Conservation (phyloP, 2,888 invertebrate species). For the Mythimna albipuncta region DNA sequence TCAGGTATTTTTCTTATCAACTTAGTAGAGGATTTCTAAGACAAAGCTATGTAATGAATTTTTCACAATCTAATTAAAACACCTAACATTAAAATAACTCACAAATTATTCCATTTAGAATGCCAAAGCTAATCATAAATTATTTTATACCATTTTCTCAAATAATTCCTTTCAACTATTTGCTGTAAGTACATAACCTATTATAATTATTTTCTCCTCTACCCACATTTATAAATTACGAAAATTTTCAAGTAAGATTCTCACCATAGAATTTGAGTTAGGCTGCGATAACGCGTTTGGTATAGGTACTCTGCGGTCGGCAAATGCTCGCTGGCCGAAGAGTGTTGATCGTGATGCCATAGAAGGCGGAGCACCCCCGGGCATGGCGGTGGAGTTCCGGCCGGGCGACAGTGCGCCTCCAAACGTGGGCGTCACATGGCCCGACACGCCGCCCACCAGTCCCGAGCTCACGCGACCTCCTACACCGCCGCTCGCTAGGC, state of each 20-base stretch:
- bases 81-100: neutral
- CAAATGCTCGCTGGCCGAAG: conserved; percentile 95
- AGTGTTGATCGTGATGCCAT: conserved; percentile 92
- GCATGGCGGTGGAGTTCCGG: conserved; percentile 85
- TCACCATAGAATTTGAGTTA: conserved; percentile 89
- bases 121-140: neutral
- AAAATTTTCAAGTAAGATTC: conserved; percentile 43
- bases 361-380: conserved; percentile 89
- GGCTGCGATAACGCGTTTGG: conserved; percentile 90
- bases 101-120: conserved; percentile 9
- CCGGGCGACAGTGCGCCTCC: conserved; percentile 88
- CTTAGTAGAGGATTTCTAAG: neutral
- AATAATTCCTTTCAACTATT: neutral
- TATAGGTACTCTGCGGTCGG: conserved; percentile 94
- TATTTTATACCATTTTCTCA: neutral
- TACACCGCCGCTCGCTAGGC: conserved; percentile 94
- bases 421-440: conserved; percentile 90
- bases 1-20: conserved; percentile 18
- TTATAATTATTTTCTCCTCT: neutral
- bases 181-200: conserved; percentile 11
- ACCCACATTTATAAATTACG: conserved; percentile 28
- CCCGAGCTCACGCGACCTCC: conserved; percentile 91
- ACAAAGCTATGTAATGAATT: conserved; percentile 5
- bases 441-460: conserved; percentile 93
- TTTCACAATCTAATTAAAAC: neutral